Evolutionary conservation across 2,888 invertebrate genomes (phyloP), one percentile per base, ranked within the genome.

Genomic region (Prosopocoilus inquinatus): DNA sequence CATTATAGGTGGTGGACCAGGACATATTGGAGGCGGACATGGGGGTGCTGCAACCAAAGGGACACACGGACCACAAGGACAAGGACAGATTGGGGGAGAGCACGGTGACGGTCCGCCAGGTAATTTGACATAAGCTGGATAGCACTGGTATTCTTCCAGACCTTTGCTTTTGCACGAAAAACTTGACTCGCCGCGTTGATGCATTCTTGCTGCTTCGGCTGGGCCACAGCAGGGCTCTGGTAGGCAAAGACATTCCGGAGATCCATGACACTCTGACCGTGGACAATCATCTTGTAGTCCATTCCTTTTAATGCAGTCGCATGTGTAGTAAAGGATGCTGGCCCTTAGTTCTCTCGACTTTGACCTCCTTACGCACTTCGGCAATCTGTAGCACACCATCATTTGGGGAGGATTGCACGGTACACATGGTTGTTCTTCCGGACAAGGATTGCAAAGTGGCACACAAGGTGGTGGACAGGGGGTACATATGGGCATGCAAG

Each of bases 211-310:
- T 28, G 50, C 53, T 35, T 41, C 33, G 12, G 49, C 49, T n/a
- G 83, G 83, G 13, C 79, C 78, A 64, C 84, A 84, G 38, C 78
- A 57, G 1, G 84, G 80, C 66, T 83, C 82, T 1, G 84, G 83
- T 62, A 80, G 70, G 13, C 76, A 75, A 44, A 81, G 67, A 63
- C 84, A 85, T 3, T 79, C 63, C 0, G 81, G 81, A 57, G 80
- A 77, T 7, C 82, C 82, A 48, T 80, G 79, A 62, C 83, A 82
- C 32, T 79, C 80, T 1, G 79, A 79, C 33, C 82, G 78, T 32
- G 81, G 80, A 67, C 84, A 84, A 57, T 81, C 80, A 64, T 84
- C 83, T 67, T 84, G 84, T 33, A 84, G 75, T 15, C 84, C 84
- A 63, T 84, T 83, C 53, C 82, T 80, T 63, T 82, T 82, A 56